A percentile compares a stretch with the other conserved stretches of the same genome.
These are phyloP conservation scores for Nothobranchius kuhntae DNA, from an alignment of 2,113 vertebrate genomes.

Conservation along the genomic window DNA sequence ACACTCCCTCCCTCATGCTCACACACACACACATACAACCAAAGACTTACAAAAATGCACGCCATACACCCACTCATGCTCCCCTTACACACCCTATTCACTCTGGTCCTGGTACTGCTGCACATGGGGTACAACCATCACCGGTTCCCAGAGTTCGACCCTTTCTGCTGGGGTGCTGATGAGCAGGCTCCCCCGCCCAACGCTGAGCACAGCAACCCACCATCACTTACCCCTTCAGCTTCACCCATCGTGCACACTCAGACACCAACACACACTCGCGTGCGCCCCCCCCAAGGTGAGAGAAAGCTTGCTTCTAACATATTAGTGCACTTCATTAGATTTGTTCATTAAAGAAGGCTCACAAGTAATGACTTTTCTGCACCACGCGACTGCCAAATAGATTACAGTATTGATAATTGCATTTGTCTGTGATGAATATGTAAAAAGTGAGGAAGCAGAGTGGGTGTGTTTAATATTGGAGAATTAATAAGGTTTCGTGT, in stretches of 20 bases:
- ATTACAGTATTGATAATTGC: conserved; percentile 79
- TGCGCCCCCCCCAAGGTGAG: conserved; percentile 58
- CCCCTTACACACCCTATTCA: no score
- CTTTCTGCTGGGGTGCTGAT: no score
- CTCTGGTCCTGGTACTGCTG: no score
- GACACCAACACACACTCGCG: background rate
- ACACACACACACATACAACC: no score
- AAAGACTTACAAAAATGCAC: no score
- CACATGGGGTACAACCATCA: no score
- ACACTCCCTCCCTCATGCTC: no score
- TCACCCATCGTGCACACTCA: background rate
- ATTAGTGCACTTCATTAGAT: conserved; percentile 80
- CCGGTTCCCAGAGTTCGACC: no score
- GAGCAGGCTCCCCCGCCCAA: no score
- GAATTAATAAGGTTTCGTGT: conserved; percentile 70
- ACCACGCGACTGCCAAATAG: conserved; percentile 74
- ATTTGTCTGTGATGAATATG: conserved; percentile 76
- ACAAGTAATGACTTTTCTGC: conserved; percentile 77
- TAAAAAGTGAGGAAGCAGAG: conserved; percentile 55
- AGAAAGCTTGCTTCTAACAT: conserved; percentile 64
- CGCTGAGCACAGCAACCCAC: background rate
- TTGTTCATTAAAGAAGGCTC: conserved; percentile 79
- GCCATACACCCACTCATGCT: no score
- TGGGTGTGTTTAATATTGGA: conserved; percentile 70
- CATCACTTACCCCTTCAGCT: conserved; percentile 9